Percentiles rank a stretch among this genome's conserved stretches.
phyloP scores from a whole-genome alignment of 2,888 invertebrate genomes.

The Athetis lepigone region DNA sequence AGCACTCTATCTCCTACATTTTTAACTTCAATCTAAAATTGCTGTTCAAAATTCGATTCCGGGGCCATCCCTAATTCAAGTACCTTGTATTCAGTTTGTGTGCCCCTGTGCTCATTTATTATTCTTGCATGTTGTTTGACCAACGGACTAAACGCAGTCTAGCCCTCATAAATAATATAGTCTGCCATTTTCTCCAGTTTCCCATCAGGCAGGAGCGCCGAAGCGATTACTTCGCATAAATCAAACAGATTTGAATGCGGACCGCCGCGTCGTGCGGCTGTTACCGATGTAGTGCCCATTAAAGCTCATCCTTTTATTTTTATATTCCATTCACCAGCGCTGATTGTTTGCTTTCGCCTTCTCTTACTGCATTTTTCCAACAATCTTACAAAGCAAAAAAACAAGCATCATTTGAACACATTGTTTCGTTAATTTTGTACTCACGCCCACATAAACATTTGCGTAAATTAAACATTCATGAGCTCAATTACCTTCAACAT shows the following conservation, averaged over 20 bases:
- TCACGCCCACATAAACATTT: slow-evolving; percentile 35
- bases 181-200: slow-evolving; percentile 62
- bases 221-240: slow-evolving; percentile 81
- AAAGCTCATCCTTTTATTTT: slow-evolving; percentile 66
- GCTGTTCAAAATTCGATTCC: slow-evolving; percentile 20
- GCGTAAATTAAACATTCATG: slow-evolving; percentile 54
- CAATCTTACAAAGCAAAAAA: slow-evolving; percentile 32
- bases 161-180: slow-evolving; percentile 62
- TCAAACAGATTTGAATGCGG: slow-evolving; percentile 82
- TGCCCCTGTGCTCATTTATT: slow-evolving; percentile 36
- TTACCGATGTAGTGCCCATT: slow-evolving; percentile 76
- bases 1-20: slow-evolving; percentile 34
- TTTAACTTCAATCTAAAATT: slow-evolving; percentile 32
- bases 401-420: slow-evolving; percentile 23
- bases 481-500: slow-evolving; percentile 53
- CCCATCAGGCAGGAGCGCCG: slow-evolving; percentile 66
- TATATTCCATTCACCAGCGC: slow-evolving; percentile 58
- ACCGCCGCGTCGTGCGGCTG: slow-evolving; percentile 69
- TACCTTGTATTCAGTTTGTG: slow-evolving; percentile 41
- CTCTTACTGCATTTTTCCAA: slow-evolving; percentile 49
- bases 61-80: slow-evolving; percentile 17
- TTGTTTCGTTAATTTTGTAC: slow-evolving; percentile 44
- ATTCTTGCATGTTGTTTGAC: slow-evolving; percentile 54
- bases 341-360: slow-evolving; percentile 65
- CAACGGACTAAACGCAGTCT: slow-evolving; percentile 49